Evolutionary conservation across 2,888 invertebrate species (phyloP), one percentile per base, ranked within the genome.

Genomic region (Plebejus melissa): DNA sequence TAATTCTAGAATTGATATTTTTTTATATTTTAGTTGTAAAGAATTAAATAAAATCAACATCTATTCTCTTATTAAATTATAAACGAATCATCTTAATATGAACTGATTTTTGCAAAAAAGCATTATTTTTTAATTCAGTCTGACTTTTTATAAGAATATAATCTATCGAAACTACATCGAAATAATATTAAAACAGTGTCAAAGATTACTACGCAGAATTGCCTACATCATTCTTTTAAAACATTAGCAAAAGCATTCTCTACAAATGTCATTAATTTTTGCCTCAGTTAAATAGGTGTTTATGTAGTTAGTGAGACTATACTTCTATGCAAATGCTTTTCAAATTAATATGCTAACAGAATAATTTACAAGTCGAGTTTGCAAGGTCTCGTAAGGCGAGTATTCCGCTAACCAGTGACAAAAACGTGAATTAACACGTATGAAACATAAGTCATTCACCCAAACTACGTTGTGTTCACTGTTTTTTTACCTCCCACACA

Each of bases 391-490:
- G 77, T 80, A 82, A 80, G 82, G 79, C 82, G 82, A 85, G 84
- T 85, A 77, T 82, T 83, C 82, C 82, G 88, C 87, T 89, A 88
- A 89, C 82, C 81, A 86, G 83, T 84, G 87, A 88, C 88, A 88
- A 89, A 85, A 83, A 82, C 81, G 80, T 81, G 85, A 90, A 91
- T 91, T 91, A 90, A 84, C 89, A 89, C 87, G 83, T 86, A 80
- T 84, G 83, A 86, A 86, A 85, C 85, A 86, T 80, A 78, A 84
- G 90, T 90, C 90, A 85, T 90, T 91, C 88, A 90, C 87, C 90
- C 81, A 82, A 72, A 74, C 22, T 75, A 54, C 16, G 16, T 4
- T 54, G 54, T 54, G 54, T 54, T 4, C 54, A 54, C 4, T 16
- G 1, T 54, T 54, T 54, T 50, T 50, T 54, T 54, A 54, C 54